phyloP scores from a whole-genome alignment of 2,113 vertebrate genomes.

The Reinhardtius hippoglossoides region DNA sequence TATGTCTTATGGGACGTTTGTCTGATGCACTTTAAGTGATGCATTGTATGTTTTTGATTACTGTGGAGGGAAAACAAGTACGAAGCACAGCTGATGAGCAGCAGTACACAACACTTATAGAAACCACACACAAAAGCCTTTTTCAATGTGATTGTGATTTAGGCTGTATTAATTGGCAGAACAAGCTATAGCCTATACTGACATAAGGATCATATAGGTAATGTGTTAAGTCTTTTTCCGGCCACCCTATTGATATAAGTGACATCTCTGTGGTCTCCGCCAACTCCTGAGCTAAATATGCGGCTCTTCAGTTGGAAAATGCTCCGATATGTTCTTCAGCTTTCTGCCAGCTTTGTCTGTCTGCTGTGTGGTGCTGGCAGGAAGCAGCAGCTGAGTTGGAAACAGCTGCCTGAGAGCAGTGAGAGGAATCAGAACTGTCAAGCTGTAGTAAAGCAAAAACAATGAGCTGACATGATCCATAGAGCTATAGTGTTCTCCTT shows the following conservation, averaged over 20 bases:
- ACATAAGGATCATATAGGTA: too few relatives aligned
- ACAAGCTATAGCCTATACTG: not conserved
- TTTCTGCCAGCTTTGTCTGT: not conserved
- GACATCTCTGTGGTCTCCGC: too few relatives aligned
- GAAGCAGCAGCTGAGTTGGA: too few relatives aligned
- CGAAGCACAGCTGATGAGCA: not conserved
- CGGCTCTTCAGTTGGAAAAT: not conserved
- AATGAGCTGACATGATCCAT: not conserved
- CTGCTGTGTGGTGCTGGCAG: not conserved
- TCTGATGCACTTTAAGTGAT: not conserved
- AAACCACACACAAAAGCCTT: not conserved
- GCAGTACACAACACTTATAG: constrained; percentile 5
- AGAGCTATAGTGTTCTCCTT: not conserved
- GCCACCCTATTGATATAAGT: too few relatives aligned
- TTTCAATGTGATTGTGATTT: too few relatives aligned
- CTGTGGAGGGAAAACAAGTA: not conserved
- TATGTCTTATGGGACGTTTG: not conserved
- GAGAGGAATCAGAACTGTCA: not conserved
- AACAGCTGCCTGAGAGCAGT: too few relatives aligned
- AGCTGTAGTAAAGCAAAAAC: not conserved
- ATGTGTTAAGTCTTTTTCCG: too few relatives aligned
- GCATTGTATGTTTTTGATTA: constrained; percentile 20
- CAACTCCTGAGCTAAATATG: too few relatives aligned
- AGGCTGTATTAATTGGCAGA: not conserved
- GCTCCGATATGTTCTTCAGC: not conserved